Conservation (phyloP, 2,888 invertebrate species). For the Apamea sordens region DNA sequence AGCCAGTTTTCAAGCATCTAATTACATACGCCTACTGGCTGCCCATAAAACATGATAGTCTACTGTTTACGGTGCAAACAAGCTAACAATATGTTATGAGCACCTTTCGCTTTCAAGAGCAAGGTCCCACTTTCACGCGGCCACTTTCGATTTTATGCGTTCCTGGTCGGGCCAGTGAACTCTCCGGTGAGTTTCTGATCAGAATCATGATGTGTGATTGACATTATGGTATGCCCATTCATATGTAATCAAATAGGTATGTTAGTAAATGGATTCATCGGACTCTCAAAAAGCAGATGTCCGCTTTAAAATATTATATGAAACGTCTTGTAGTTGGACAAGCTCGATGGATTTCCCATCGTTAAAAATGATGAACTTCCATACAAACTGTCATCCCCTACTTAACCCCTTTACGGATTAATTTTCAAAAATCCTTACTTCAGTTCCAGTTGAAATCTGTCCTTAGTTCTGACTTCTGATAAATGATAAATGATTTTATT, state of each 20-base stretch:
- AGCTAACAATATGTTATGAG: conserved; percentile 55
- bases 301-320: neutral
- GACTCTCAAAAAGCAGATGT: neutral
- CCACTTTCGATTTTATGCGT: conserved; percentile 60
- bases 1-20: conserved; percentile 4
- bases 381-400: neutral
- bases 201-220: conserved; percentile 19
- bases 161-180: conserved; percentile 60
- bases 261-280: neutral
- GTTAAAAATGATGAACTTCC: neutral
- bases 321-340: neutral
- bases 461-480: too few species aligned
- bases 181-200: conserved; percentile 22
- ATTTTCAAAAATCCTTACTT: neutral
- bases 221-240: too few species aligned
- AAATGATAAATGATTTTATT: too few species aligned
- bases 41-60: conserved; percentile 16
- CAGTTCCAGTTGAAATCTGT: too few species aligned
- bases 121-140: conserved; percentile 78
- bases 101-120: conserved; percentile 80
- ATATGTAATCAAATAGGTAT: neutral
- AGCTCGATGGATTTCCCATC: neutral
- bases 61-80: conserved; percentile 30
- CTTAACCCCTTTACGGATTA: neutral
- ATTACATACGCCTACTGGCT: conserved; percentile 6